Evolutionary conservation across 1,140 invertebrate genomes (phyloP).

Genomic region (Camponotus vicinus): DNA sequence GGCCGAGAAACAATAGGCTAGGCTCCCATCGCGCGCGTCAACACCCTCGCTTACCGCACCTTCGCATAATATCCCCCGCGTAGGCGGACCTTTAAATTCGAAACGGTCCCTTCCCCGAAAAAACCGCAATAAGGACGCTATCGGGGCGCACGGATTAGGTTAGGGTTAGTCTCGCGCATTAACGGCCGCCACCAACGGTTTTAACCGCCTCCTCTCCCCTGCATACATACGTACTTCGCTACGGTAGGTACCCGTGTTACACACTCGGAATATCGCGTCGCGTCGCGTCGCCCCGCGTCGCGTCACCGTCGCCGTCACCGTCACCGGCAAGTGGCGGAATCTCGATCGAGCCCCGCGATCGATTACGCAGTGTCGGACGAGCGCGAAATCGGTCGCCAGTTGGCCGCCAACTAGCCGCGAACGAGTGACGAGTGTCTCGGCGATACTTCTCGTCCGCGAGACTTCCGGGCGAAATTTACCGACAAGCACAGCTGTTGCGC

Average conservation of each 20-base stretch:
- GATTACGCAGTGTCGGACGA: neutral
- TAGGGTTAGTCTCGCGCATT: slow-evolving; percentile 64
- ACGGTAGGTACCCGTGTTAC: too few species aligned
- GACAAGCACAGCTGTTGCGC: slow-evolving; percentile 56
- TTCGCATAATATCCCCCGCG: slow-evolving; percentile 70
- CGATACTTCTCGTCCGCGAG: slow-evolving; percentile 30
- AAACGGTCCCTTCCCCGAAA: slow-evolving; percentile 47
- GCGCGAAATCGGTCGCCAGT: neutral
- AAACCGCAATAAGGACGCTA: slow-evolving; percentile 77
- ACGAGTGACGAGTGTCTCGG: neutral
- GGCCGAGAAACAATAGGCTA: neutral
- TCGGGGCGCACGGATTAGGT: slow-evolving; percentile 69
- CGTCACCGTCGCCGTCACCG: too few species aligned
- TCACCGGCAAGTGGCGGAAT: slow-evolving; percentile 54
- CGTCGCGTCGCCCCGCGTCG: slow-evolving; percentile 11
- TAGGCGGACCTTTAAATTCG: slow-evolving; percentile 62
- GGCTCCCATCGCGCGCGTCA: neutral
- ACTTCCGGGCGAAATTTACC: slow-evolving; percentile 58
- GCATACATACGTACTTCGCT: too few species aligned
- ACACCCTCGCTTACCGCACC: slow-evolving; percentile 67
- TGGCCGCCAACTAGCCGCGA: neutral
- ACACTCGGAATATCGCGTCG: too few species aligned
- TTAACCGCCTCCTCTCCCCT: slow-evolving; percentile 52
- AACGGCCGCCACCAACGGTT: slow-evolving; percentile 77
- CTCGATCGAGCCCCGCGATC: slow-evolving; percentile 37